These are phyloP conservation scores for Sialis fuliginosa DNA, from an alignment of 2,888 invertebrate species.

Conservation along the genomic window DNA sequence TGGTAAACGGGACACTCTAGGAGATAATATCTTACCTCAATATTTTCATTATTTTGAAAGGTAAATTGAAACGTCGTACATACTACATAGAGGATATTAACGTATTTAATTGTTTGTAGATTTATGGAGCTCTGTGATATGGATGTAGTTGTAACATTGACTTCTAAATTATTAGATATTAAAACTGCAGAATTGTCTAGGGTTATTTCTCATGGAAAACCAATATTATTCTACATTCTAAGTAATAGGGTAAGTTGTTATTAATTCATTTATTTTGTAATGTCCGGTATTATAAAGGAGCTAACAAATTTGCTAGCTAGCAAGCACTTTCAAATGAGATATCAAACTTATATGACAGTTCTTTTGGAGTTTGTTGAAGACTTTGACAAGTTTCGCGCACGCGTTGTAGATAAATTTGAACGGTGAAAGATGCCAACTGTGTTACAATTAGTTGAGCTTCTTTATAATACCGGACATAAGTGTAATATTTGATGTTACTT, in stretches of 20 bases:
- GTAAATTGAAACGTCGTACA: slow-evolving; percentile 19
- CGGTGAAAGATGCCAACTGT: too few relatives aligned
- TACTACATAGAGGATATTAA: neutral
- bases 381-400: too few relatives aligned
- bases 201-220: slow-evolving; percentile 22
- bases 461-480: too few relatives aligned
- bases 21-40: slow-evolving; percentile 29
- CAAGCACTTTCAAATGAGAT: too few relatives aligned
- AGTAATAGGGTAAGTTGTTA: slow-evolving; percentile 27
- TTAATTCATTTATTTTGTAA: neutral
- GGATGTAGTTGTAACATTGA: slow-evolving; percentile 21
- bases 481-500: too few relatives aligned
- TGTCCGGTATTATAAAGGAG: too few relatives aligned
- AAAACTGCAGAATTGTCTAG: slow-evolving; percentile 18
- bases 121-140: slow-evolving; percentile 20
- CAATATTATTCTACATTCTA: slow-evolving; percentile 26
- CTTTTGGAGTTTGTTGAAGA: too few relatives aligned
- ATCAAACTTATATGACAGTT: too few relatives aligned
- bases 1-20: slow-evolving; percentile 35
- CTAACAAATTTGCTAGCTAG: too few relatives aligned
- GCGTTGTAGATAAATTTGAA: too few relatives aligned
- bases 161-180: slow-evolving; percentile 20
- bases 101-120: slow-evolving; percentile 13
- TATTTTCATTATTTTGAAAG: slow-evolving; percentile 39
- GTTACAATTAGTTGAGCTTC: too few relatives aligned